Percentiles rank a stretch among this genome's conserved stretches.
Conservation (phyloP, 1,140 invertebrate species). For the Hyles euphorbiae region DNA sequence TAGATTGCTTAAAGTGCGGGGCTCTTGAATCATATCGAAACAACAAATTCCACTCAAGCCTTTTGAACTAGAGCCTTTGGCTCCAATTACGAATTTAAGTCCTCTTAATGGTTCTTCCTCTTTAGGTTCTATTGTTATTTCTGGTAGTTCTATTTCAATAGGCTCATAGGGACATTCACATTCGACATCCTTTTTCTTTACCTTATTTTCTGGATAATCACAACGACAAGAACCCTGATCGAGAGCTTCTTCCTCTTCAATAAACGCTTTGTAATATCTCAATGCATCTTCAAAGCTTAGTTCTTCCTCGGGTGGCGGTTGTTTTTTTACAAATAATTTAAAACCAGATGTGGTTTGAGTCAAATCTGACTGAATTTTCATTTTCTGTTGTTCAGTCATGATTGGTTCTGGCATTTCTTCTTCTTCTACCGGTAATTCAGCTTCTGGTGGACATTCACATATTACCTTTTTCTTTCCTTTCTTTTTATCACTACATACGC, state of each 20-base stretch:
- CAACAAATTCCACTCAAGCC: conserved; percentile 42
- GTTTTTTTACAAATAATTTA: conserved; percentile 27
- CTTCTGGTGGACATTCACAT: conserved; percentile 36
- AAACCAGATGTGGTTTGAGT: conserved; percentile 44
- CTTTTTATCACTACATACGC: conserved; percentile 7
- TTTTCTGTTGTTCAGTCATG: conserved; percentile 21
- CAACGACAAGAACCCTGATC: conserved; percentile 21
- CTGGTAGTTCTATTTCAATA: neutral
- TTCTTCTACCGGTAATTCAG: conserved; percentile 6
- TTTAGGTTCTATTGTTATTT: neutral
- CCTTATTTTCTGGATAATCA: conserved; percentile 9
- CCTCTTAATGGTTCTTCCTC: conserved; percentile 26
- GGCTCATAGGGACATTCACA: conserved; percentile 33
- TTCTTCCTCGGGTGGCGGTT: conserved; percentile 14
- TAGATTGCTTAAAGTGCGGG: neutral
- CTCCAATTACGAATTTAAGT: conserved; percentile 34
- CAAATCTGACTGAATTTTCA: conserved; percentile 38
- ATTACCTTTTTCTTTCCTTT: conserved; percentile 28
- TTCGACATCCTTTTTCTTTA: conserved; percentile 10
- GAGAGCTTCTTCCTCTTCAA: neutral
- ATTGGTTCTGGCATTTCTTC: neutral
- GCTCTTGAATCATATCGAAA: conserved; percentile 23
- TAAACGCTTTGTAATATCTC: conserved; percentile 26
- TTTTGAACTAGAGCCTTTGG: conserved; percentile 40
- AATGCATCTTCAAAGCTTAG: conserved; percentile 41